Evolutionary conservation across 2,888 invertebrate species (phyloP).

Genomic region (Odontothrips loti): DNA sequence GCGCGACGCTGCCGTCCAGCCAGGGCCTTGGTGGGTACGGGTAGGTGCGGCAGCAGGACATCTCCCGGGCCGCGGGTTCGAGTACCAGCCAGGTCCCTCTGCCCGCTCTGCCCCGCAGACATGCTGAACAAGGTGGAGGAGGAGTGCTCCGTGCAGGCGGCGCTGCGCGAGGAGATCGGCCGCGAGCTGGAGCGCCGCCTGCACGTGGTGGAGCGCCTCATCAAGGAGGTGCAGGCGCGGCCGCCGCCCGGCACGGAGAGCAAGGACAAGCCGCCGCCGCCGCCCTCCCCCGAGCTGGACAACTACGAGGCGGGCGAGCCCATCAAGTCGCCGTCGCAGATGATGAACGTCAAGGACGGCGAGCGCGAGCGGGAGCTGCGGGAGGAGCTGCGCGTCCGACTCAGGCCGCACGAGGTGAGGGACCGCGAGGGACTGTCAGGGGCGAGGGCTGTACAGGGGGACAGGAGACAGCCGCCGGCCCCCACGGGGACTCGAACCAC

Average conservation of each 20-base stretch:
- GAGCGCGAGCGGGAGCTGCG: constrained; percentile 46
- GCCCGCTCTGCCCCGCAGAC: background rate
- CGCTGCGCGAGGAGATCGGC: constrained; percentile 15
- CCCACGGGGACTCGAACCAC: constrained; percentile 36
- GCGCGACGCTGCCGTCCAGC: constrained; percentile 43
- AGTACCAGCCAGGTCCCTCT: background rate
- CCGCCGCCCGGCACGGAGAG: constrained; percentile 14
- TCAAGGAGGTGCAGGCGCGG: constrained; percentile 23
- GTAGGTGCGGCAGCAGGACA: background rate
- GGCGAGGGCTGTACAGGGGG: too few species aligned
- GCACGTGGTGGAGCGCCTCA: constrained; percentile 7
- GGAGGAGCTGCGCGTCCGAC: constrained; percentile 49
- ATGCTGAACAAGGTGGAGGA: constrained; percentile 1
- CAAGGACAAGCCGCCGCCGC: constrained; percentile 23
- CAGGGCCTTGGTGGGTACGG: background rate
- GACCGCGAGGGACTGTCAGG: constrained; percentile 46
- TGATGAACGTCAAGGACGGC: constrained; percentile 36
- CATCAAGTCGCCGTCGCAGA: constrained; percentile 18
- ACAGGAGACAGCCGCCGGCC: constrained; percentile 45
- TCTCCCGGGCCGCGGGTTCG: too few species aligned
- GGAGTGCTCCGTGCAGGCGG: constrained; percentile 2
- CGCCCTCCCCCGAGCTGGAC: constrained; percentile 14
- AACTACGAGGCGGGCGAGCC: constrained; percentile 15
- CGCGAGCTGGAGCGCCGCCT: constrained; percentile 6
- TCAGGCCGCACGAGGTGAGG: constrained; percentile 48